These are phyloP conservation scores for Myxocyprinus asiaticus DNA, from an alignment of 2,113 vertebrate genomes.

Conservation along the genomic window DNA sequence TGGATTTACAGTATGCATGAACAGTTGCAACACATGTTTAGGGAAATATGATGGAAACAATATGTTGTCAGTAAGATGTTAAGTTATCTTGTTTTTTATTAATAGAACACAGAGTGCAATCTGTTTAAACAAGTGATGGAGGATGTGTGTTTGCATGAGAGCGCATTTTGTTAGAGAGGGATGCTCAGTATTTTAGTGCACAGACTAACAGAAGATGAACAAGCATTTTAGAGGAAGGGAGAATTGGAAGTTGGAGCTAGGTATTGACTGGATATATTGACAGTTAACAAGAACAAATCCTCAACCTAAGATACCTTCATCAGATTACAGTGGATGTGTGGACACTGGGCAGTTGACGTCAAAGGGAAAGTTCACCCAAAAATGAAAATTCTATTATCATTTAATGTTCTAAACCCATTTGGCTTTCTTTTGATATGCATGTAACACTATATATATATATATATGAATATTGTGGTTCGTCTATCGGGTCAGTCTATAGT, in stretches of 20 bases:
- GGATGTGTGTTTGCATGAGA: neutral
- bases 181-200: slow-evolving; percentile 19
- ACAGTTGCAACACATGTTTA: neutral
- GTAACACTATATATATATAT: too few species aligned
- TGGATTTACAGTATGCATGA: neutral
- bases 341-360: neutral
- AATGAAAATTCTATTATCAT: too few species aligned
- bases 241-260: neutral
- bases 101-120: neutral
- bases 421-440: too few species aligned
- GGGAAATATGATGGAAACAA: neutral
- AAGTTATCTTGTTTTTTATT: slow-evolving; percentile 9
- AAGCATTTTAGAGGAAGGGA: neutral
- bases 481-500: too few species aligned
- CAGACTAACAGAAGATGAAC: slow-evolving; percentile 14
- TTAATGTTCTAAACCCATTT: too few species aligned
- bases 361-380: too few species aligned
- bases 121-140: neutral
- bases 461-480: too few species aligned
- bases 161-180: slow-evolving; percentile 15
- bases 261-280: neutral
- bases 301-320: neutral
- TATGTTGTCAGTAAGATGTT: slow-evolving; percentile 12
- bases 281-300: slow-evolving; percentile 35
- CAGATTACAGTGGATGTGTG: slow-evolving; percentile 1